phyloP scores from a whole-genome alignment of 2,797 vertebrate genomes.

The Hippocampus kuda region DNA sequence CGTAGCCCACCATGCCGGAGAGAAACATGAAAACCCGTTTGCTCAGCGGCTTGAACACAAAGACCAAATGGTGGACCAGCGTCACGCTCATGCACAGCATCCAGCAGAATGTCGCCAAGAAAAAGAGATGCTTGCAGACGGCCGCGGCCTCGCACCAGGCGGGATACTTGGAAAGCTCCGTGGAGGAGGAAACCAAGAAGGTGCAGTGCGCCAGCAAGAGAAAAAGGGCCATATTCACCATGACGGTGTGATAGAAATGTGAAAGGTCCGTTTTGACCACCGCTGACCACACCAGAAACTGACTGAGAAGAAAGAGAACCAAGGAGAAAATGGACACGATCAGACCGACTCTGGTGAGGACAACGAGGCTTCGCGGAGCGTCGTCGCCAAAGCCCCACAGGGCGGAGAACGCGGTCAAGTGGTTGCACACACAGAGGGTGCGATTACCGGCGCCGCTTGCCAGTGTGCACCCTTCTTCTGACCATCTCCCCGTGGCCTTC shows the following conservation, averaged over 20 bases:
- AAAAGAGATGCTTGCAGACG: constrained; percentile 67
- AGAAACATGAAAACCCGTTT: constrained; percentile 68
- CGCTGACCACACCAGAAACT: constrained; percentile 65
- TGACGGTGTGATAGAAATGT: constrained; percentile 69
- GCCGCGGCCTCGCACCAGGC: constrained; percentile 53
- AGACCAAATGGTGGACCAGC: constrained; percentile 74
- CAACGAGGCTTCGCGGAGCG: constrained; percentile 19
- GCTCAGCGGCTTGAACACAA: constrained; percentile 70
- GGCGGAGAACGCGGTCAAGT: constrained; percentile 71
- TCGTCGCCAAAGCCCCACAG: constrained; percentile 53
- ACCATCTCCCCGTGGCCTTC: constrained; percentile 44
- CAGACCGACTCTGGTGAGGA: constrained; percentile 60
- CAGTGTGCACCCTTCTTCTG: constrained; percentile 47
- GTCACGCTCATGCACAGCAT: constrained; percentile 70
- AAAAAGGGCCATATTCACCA: constrained; percentile 69
- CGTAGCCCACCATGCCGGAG: constrained; percentile 66
- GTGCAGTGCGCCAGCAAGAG: constrained; percentile 58
- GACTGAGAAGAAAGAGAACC: constrained; percentile 61
- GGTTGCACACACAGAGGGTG: constrained; percentile 58
- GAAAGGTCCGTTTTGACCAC: constrained; percentile 71
- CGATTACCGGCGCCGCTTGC: not conserved
- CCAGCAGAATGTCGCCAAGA: constrained; percentile 71
- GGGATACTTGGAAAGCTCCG: not conserved
- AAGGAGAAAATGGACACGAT: constrained; percentile 64
- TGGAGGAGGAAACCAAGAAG: constrained; percentile 56